phyloP scores from a whole-genome alignment of 2,797 vertebrate species.

The Pangasius krempfi region DNA sequence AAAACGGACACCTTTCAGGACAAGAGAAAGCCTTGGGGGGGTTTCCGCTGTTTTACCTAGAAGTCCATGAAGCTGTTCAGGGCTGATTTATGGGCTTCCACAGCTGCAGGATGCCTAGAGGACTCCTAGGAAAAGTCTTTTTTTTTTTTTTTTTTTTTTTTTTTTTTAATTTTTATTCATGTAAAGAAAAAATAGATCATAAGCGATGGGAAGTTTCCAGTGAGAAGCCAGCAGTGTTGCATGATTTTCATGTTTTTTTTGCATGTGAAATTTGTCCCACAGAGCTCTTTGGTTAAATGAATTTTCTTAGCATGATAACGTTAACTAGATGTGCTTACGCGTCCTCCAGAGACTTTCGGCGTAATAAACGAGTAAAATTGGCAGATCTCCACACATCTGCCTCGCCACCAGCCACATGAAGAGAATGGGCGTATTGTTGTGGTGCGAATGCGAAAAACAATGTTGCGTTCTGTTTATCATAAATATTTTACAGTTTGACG shows the following conservation, averaged over 20 bases:
- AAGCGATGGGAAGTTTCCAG: background rate
- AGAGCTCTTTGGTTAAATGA: conserved; percentile 9
- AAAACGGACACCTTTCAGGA: conserved; percentile 8
- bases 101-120: conserved; percentile 2
- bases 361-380: conserved; percentile 16
- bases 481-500: conserved; percentile 44
- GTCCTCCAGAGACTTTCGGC: background rate
- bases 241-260: conserved; percentile 14
- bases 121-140: background rate
- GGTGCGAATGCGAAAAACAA: conserved; percentile 37
- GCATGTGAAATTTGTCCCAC: conserved; percentile 14
- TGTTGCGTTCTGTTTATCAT: conserved; percentile 34
- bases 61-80: conserved; percentile 15
- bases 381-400: conserved; percentile 25
- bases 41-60: conserved; percentile 24
- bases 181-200: background rate
- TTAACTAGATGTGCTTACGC: background rate
- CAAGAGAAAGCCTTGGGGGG: background rate
- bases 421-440: conserved; percentile 45
- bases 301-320: conserved; percentile 19
- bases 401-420: background rate
- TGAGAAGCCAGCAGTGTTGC: background rate
- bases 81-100: conserved; percentile 1
- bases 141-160: background rate
- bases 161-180: background rate